These are phyloP conservation scores for Steinernema hermaphroditum DNA, from an alignment of 2,888 invertebrate species.

Conservation along the genomic window DNA sequence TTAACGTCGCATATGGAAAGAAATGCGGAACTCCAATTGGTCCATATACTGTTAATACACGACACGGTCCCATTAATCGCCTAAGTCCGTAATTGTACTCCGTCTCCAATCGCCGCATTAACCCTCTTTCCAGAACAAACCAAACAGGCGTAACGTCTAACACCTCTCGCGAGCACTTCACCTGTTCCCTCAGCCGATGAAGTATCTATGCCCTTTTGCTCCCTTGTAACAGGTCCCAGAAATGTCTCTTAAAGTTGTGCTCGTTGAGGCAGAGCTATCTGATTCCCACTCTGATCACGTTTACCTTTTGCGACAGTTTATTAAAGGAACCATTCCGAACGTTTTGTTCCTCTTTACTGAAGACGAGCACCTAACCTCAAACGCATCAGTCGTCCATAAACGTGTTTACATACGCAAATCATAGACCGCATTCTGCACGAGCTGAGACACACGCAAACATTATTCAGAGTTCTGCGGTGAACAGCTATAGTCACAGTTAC, in stretches of 20 bases:
- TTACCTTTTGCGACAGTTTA: not conserved
- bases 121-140: not conserved
- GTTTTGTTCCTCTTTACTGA: too few relatives aligned
- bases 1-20: too few relatives aligned
- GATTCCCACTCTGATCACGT: not conserved
- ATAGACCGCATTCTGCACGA: too few relatives aligned
- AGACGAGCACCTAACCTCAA: too few relatives aligned
- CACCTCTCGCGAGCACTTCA: not conserved
- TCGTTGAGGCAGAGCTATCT: not conserved
- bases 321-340: too few relatives aligned
- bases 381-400: too few relatives aligned
- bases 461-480: too few relatives aligned
- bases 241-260: not conserved
- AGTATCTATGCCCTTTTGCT: not conserved
- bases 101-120: slow-evolving; percentile 1
- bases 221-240: not conserved
- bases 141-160: not conserved
- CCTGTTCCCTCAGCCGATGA: not conserved
- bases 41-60: too few relatives aligned
- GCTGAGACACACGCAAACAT: too few relatives aligned
- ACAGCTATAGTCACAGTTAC: too few relatives aligned
- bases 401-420: too few relatives aligned
- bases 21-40: not conserved
- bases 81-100: not conserved
- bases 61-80: not conserved